phyloP scores from a whole-genome alignment of 2,113 vertebrate species.

The Capreolus pygargus region DNA sequence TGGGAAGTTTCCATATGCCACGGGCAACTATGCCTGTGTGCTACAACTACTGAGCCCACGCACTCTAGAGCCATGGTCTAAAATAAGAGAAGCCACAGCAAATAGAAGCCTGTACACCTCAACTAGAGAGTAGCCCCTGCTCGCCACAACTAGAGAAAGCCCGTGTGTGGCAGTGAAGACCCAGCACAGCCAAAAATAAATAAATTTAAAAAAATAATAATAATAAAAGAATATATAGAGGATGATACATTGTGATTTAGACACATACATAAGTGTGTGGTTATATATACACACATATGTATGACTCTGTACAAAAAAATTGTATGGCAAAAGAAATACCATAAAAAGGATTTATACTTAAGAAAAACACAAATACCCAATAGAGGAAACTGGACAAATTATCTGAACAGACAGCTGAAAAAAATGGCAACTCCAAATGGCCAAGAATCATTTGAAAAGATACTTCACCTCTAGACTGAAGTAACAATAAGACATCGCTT shows the following conservation, averaged over 20 bases:
- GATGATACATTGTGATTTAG: not conserved
- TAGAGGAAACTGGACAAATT: not conserved
- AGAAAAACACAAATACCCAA: not conserved
- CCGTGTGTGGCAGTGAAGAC: not conserved
- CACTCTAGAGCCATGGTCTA: not conserved
- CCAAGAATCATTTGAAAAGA: not conserved
- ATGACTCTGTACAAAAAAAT: not conserved
- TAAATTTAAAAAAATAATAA: not conserved
- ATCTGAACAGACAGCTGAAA: not conserved
- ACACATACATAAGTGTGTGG: not conserved
- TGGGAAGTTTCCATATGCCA: not conserved
- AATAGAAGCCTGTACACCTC: not conserved
- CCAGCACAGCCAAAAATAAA: not conserved
- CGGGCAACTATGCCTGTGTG: not conserved
- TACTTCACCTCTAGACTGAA: not conserved
- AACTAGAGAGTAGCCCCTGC: not conserved
- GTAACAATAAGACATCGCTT: not conserved
- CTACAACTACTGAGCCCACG: not conserved
- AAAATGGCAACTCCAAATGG: not conserved
- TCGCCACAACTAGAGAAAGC: not conserved
- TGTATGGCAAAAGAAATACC: not conserved
- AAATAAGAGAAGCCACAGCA: not conserved
- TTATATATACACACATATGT: not conserved
- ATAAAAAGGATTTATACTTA: not conserved
- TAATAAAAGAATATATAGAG: not conserved